These are phyloP conservation scores for Centrocercus urophasianus DNA, from an alignment of 2,113 vertebrate genomes.

Conservation along the genomic window DNA sequence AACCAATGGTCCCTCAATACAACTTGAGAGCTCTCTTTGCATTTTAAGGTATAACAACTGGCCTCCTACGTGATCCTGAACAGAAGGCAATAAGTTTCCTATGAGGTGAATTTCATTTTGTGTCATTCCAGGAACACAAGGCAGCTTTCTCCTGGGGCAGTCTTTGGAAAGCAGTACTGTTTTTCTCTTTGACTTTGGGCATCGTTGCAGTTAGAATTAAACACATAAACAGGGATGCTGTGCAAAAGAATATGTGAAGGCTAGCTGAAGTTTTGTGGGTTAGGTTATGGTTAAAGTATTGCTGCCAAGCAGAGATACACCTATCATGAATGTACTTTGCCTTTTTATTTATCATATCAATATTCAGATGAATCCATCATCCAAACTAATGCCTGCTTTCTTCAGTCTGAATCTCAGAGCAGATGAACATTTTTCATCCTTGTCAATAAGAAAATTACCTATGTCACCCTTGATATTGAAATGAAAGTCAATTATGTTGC, in stretches of 20 bases:
- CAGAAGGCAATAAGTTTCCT: not conserved
- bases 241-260: not conserved
- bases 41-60: not conserved
- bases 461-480: not conserved
- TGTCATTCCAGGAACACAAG: not conserved
- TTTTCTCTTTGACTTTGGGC: not conserved
- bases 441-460: slow-evolving; percentile 32
- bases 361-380: not conserved
- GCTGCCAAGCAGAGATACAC: not conserved
- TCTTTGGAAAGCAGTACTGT: not conserved
- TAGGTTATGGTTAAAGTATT: not conserved
- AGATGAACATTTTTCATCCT: not conserved
- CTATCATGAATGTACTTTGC: not conserved
- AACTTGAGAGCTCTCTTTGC: not conserved
- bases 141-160: not conserved
- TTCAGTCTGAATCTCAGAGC: not conserved
- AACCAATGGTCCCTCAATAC: not conserved
- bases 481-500: slow-evolving; percentile 16
- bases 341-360: not conserved
- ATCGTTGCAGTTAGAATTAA: not conserved
- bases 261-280: not conserved
- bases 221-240: not conserved
- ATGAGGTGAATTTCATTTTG: not conserved
- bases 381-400: not conserved
- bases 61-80: not conserved